phyloP scores from a whole-genome alignment of 2,797 vertebrate species.

The Ciconia nigra region DNA sequence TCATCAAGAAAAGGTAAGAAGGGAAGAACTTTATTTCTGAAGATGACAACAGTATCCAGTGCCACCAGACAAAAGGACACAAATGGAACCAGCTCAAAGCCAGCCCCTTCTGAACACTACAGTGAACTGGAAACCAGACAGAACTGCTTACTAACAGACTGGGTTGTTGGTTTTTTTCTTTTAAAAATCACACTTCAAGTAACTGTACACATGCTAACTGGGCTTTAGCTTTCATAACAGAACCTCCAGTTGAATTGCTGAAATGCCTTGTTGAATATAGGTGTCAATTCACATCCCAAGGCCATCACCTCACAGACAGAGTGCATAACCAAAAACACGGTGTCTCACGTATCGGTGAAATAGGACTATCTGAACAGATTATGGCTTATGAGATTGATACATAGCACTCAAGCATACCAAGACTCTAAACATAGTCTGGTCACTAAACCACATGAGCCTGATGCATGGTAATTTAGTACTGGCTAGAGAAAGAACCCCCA shows the following conservation, averaged over 20 bases:
- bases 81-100: neutral
- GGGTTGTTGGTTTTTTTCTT: neutral
- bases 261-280: neutral
- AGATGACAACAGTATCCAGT: neutral
- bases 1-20: neutral
- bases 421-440: neutral
- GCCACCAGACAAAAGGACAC: neutral
- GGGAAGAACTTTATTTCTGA: neutral
- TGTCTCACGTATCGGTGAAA: neutral
- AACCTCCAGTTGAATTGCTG: neutral
- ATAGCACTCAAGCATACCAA: neutral
- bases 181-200: neutral
- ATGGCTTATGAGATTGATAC: neutral
- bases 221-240: neutral
- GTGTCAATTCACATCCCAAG: neutral
- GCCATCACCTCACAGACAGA: neutral
- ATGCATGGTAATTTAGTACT: neutral
- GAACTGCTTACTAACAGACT: neutral
- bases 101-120: neutral
- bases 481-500: neutral
- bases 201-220: neutral
- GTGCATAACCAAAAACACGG: neutral
- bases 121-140: neutral
- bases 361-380: neutral
- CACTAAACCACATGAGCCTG: neutral